Conservation (phyloP, 2,113 vertebrate genomes). For the Poicephalus meyeri region DNA sequence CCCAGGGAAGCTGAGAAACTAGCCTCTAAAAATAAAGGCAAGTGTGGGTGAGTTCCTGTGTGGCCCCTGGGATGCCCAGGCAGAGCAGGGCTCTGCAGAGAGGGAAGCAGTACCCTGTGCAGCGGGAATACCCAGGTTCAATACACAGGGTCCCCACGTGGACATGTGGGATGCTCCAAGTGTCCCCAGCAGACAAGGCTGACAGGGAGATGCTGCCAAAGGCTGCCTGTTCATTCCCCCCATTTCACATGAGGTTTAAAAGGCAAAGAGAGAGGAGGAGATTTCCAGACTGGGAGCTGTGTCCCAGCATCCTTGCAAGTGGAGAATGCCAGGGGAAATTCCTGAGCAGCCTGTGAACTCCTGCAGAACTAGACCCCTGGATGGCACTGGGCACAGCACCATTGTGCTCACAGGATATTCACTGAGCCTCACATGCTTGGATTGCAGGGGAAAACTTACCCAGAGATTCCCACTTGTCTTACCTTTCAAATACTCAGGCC, state of each 20-base stretch:
- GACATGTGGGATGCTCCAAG: not conserved
- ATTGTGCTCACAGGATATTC: not conserved
- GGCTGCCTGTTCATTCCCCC: not conserved
- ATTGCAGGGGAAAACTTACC: not conserved
- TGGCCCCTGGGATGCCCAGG: not conserved
- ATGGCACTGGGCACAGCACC: not conserved
- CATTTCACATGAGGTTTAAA: not conserved
- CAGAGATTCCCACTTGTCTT: not conserved
- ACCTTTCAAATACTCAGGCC: not conserved
- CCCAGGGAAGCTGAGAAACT: slow-evolving; percentile 92
- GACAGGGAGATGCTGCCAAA: not conserved
- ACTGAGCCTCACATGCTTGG: not conserved
- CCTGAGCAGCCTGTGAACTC: not conserved
- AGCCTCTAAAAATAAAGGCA: slow-evolving; percentile 92
- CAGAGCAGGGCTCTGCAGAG: not conserved
- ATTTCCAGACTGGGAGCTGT: not conserved
- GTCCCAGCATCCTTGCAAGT: not conserved
- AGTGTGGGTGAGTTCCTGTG: slow-evolving; percentile 16
- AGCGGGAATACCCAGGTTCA: not conserved
- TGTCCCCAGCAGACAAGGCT: not conserved
- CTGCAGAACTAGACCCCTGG: not conserved
- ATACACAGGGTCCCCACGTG: rapidly evolving
- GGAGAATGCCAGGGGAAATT: not conserved
- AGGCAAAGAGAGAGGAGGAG: not conserved
- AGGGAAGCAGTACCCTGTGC: not conserved